Evolutionary conservation across 2,888 invertebrate species (phyloP).

Genomic region (Parascotia fuliginaria): DNA sequence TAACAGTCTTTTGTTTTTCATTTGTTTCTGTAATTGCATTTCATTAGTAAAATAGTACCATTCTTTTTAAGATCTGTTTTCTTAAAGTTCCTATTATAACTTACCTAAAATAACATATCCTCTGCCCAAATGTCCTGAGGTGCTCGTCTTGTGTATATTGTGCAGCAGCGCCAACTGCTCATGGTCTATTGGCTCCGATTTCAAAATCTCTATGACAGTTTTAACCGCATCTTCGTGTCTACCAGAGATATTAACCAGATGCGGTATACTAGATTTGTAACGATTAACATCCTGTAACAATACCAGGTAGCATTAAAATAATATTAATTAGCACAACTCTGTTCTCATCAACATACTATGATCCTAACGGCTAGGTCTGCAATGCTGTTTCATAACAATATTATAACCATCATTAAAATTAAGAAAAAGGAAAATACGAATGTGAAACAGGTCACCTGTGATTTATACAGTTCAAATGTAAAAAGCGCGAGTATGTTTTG

Average conservation of each 20-base stretch:
- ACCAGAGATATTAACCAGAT: conserved; percentile 56
- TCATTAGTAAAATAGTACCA: background rate
- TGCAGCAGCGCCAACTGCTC: conserved; percentile 62
- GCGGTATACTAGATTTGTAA: conserved; percentile 56
- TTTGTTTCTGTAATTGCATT: conserved; percentile 49
- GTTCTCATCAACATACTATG: no score
- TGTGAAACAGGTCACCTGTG: no score
- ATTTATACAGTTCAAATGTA: no score
- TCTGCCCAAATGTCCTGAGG: conserved; percentile 61
- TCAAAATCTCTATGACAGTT: conserved; percentile 51
- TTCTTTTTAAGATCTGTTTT: no score
- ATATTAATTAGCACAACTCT: background rate
- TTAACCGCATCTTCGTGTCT: conserved; percentile 55
- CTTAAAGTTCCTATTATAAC: background rate
- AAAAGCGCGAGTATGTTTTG: no score
- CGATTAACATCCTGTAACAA: conserved; percentile 48
- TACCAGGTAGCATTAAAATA: background rate
- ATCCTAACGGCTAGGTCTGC: no score
- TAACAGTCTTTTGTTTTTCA: conserved; percentile 52
- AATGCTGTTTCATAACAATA: no score
- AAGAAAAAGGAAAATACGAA: no score
- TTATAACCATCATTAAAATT: no score
- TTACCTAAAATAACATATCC: conserved; percentile 60
- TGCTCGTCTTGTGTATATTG: conserved; percentile 55
- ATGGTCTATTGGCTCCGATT: conserved; percentile 57